phyloP scores from a whole-genome alignment of 1,140 invertebrate species.

The Pseudomyrmex dendroicus region DNA sequence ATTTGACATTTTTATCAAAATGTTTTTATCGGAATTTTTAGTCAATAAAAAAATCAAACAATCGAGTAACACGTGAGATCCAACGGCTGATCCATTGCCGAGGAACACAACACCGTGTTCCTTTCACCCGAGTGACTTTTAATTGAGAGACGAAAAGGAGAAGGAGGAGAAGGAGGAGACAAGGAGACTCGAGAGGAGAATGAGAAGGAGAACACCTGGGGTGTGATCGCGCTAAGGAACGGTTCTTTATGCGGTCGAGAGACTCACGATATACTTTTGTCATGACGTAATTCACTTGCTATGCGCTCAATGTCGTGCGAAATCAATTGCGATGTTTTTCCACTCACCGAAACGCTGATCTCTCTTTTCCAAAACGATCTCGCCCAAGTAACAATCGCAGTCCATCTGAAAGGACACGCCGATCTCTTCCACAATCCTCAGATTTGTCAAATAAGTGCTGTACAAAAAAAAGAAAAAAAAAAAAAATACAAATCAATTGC shows the following conservation, averaged over 20 bases:
- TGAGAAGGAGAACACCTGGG: not conserved
- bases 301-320: constrained; percentile 18
- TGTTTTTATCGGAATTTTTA: no score
- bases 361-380: constrained; percentile 75
- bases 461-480: constrained; percentile 7
- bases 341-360: constrained; percentile 62
- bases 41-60: constrained; percentile 29
- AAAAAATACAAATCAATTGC: not conserved
- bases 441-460: constrained; percentile 76
- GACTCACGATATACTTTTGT: constrained; percentile 57
- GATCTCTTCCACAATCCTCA: constrained; percentile 79
- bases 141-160: not conserved
- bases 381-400: constrained; percentile 78
- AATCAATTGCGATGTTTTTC: not conserved
- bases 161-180: not conserved
- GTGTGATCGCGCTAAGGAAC: constrained; percentile 12
- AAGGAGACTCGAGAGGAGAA: not conserved
- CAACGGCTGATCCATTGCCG: constrained; percentile 45
- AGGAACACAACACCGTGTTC: constrained; percentile 50
- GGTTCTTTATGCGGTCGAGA: constrained; percentile 45
- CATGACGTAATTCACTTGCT: constrained; percentile 58
- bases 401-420: constrained; percentile 74
- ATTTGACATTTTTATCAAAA: not conserved
- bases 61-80: constrained; percentile 11
- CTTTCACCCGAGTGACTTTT: constrained; percentile 77